Evolutionary conservation across 64 coral and sea anemone genomes (phyloP), one percentile per base, ranked within the genome.

Genomic region (Actinia tenebrosa): DNA sequence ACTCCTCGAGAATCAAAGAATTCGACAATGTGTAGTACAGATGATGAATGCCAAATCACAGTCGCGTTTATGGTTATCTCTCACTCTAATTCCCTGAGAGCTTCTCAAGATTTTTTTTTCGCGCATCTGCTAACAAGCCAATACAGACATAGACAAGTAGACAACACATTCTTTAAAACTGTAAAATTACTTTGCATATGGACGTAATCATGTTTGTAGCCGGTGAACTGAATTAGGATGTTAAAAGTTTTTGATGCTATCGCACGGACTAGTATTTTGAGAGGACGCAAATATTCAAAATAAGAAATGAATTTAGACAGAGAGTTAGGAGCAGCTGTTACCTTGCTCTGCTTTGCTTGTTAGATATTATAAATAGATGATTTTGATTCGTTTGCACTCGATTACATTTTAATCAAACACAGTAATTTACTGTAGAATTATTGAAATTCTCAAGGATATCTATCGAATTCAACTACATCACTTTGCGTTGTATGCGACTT

Each of bases 341-440:
- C 79, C 79, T 50, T 45, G 79, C 79, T 23, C 77, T 79, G 45
- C 77, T 47, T 79, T 79, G 45, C 77, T 20, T 79, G 50, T 81
- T 20, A 81, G 43, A 81, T 50, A 81, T 50, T 81, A 81, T 53
- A 45, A 81, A 53, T 81, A n/a, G 79, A 81, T 81, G 43, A 22
- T 53, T 81, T 81, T 81, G 79, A 81, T 81, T 81, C 79, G 79
- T 81, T 53, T 50, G 50, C 50, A 50, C 18, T 81, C 50, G 79
- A 81, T 81, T 81, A 53, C 22, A 81, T 81, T 81, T 81, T 81
- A 81, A 81, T 81, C 69, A 75, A 81, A 81, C 16, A 81, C 14
- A 3, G 79, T 81, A 81, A 81, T 81, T 81, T 53, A 47, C 42
- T 22, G 79, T 45, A 81, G 46, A 53, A 81, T 81, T 52, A 81